Percentiles rank a stretch among this genome's conserved stretches.
These are phyloP conservation scores for Ambastaia sidthimunki DNA, from an alignment of 2,797 vertebrate genomes.

Conservation along the genomic window DNA sequence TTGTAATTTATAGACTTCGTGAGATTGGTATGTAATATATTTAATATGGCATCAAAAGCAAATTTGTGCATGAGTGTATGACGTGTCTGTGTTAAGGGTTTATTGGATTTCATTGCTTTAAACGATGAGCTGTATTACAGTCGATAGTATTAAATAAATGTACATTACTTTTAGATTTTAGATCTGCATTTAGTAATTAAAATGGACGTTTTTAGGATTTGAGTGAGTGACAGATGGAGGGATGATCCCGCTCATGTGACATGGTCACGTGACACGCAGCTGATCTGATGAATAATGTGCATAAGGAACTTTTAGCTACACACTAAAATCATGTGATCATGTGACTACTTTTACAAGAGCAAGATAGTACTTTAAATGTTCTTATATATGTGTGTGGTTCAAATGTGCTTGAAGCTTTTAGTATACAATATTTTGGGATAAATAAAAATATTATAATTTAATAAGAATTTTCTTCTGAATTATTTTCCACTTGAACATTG, in stretches of 20 bases:
- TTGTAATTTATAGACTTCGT: background rate
- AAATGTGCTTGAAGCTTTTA: no score
- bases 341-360: background rate
- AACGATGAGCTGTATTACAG: background rate
- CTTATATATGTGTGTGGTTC: background rate
- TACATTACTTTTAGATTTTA: background rate
- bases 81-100: background rate
- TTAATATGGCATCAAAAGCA: background rate
- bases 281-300: constrained; percentile 13
- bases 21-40: background rate
- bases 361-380: background rate
- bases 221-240: constrained; percentile 57
- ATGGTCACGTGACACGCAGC: constrained; percentile 67
- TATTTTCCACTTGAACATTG: background rate
- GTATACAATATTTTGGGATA: no score
- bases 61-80: background rate
- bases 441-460: background rate
- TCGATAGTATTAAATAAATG: background rate
- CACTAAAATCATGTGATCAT: constrained; percentile 26
- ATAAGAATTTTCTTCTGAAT: background rate
- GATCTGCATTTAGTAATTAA: background rate
- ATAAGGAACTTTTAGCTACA: constrained; percentile 16
- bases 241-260: constrained; percentile 70
- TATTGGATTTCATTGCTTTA: background rate
- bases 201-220: background rate